Evolutionary conservation across 2,888 invertebrate species (phyloP), one percentile per base, ranked within the genome.

Genomic region (Ochropleura leucogaster): DNA sequence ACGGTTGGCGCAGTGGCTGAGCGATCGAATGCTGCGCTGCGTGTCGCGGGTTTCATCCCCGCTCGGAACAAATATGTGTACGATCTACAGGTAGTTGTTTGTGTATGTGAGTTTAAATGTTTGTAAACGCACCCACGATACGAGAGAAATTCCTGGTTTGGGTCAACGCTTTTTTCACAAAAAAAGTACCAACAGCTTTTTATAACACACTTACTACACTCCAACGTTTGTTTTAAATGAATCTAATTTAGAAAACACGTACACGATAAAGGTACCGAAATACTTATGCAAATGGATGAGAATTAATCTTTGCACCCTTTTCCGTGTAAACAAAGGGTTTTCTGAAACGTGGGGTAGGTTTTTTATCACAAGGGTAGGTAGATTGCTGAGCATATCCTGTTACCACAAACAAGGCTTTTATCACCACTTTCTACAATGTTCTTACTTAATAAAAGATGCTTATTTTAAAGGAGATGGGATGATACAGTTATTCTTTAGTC

Each of bases 251-350:
- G 67, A 51, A 80, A 67, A 72, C 68, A 53, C 47, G 53, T n/a
- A 57, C 20, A 68, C 72, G 57, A 69, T 47, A 79, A 70, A 83
- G 46, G 46, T 62, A 51, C 67, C 5, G 49, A 72, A 67, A 72
- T 82, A 67, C 80, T 78, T 79, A 81, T 67, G 83, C 67, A 83
- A 81, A 79, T 78, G 59, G 47, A 49, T 78, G 72, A 55, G 72
- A 72, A 79, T 83, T 81, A 81, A 83, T 79, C 83, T 83, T 64
- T 83, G 63, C 40, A 70, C 66, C 83, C 69, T 67, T 83, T 81
- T 79, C 62, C 63, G 66, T 63, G 59, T 78, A 73, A 81, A 83
- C 72, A 82, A 80, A 78, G 69, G 72, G 68, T 83, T 73, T 72
- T 60, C 53, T 67, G 72, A 73, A 64, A 46, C 20, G 47, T 51